Evolutionary conservation across 2,113 vertebrate species (phyloP), one percentile per base, ranked within the genome.

Genomic region (Callipepla californica): DNA sequence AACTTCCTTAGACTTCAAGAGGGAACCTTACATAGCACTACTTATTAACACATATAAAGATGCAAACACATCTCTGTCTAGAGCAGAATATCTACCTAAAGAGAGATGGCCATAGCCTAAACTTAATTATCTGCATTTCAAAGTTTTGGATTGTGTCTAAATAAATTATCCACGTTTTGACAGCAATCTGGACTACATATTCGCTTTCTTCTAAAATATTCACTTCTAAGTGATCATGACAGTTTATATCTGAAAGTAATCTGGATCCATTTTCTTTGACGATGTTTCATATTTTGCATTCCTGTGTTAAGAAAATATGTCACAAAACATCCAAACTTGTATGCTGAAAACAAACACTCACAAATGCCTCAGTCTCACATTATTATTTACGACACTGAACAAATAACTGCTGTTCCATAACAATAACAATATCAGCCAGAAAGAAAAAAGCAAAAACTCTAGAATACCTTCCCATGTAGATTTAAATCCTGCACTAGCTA

Each of bases 131-230:
- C 63, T 69, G 44, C 50, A 82, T 30, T 63, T 2, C 9, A 81
- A 84, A 76, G 67, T 74, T 81, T 70, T 93, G 87, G 78, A 93
- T 80, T 91, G 85, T 65, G 14, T 66, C 80, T 80, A 89, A 82
- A 85, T 89, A 94, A 92, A 89, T 92, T 91, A 96, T 92, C 67
- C 72, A 82, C 87, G 95, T 91, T 93, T 89, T 94, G 94, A 92
- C 78, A 89, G 87, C 87, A 95, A 94, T 95, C 92, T 96, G 94
- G 91, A 92, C 53, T 94, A 81, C 76, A 80, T 89, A 76, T 89
- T 76, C 86, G 34, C 75, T 87, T 93, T 90, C 92, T 94, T 93
- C 42, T 93, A 89, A 95, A 95, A 93, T 73, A 96, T 25, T 87
- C 76, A 5, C 34, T 69, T 84, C 87, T 28, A 79, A 89, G 87